Conservation (phyloP, 2,888 invertebrate species). For the Papilio demoleus region DNA sequence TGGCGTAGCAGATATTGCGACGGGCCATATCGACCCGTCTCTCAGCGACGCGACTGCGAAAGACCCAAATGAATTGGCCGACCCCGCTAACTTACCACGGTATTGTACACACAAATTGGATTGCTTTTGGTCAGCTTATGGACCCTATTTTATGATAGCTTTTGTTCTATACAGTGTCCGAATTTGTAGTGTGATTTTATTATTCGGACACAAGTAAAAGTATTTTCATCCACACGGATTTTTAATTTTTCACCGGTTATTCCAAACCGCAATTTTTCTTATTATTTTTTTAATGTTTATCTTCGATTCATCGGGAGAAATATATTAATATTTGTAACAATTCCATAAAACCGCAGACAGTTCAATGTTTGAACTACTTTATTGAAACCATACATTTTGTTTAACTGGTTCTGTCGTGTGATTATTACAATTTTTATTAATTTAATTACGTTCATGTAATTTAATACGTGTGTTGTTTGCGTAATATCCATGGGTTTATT, state of each 20-base stretch:
- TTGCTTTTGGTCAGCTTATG: slow-evolving; percentile 33
- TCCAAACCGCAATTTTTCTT: too few species aligned
- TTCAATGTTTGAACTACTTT: background rate
- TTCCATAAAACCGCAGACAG: slow-evolving; percentile 14
- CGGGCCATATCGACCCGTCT: slow-evolving; percentile 47
- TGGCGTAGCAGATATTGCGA: slow-evolving; percentile 55
- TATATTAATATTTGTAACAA: background rate
- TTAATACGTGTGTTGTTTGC: background rate
- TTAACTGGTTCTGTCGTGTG: slow-evolving; percentile 68
- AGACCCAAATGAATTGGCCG: slow-evolving; percentile 37
- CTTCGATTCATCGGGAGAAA: background rate
- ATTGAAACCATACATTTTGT: slow-evolving; percentile 50
- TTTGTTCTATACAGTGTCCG: background rate
- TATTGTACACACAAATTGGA: slow-evolving; percentile 23
- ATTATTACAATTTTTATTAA: slow-evolving; percentile 8
- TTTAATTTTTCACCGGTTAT: too few species aligned
- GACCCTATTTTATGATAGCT: slow-evolving; percentile 34
- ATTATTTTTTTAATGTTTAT: too few species aligned
- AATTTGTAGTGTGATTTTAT: background rate
- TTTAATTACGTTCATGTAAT: background rate
- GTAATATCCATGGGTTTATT: background rate
- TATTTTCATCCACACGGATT: too few species aligned
- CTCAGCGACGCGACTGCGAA: slow-evolving; percentile 43
- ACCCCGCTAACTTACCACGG: slow-evolving; percentile 42
- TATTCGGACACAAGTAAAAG: background rate